phyloP scores from a whole-genome alignment of 2,888 invertebrate genomes.

The Drosophila neutralis region DNA sequence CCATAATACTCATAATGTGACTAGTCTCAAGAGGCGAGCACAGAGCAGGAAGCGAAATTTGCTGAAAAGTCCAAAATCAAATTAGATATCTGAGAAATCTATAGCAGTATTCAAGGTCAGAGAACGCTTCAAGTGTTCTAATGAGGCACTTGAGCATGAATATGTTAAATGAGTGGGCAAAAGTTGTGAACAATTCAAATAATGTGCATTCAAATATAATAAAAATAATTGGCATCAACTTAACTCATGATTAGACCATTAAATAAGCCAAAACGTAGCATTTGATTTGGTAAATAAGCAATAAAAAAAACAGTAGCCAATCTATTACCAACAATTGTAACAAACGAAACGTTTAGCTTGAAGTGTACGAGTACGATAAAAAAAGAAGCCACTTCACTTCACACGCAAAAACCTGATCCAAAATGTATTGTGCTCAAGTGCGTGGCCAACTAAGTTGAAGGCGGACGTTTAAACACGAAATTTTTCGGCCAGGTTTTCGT shows the following conservation, averaged over 20 bases:
- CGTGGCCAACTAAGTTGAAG: slow-evolving; percentile 51
- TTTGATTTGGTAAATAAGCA: slow-evolving; percentile 17
- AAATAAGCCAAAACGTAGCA: not conserved
- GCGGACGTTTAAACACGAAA: slow-evolving; percentile 49
- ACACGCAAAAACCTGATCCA: slow-evolving; percentile 63
- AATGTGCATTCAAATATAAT: slow-evolving; percentile 4
- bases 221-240: not conserved
- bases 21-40: slow-evolving; percentile 44
- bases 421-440: slow-evolving; percentile 64
- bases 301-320: slow-evolving; percentile 43
- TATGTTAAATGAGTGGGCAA: slow-evolving; percentile 38
- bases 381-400: slow-evolving; percentile 53
- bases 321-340: slow-evolving; percentile 32
- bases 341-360: slow-evolving; percentile 13
- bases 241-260: slow-evolving; percentile 4
- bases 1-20: slow-evolving; percentile 23
- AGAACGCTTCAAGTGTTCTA: slow-evolving; percentile 48
- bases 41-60: slow-evolving; percentile 63
- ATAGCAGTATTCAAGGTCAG: slow-evolving; percentile 60
- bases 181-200: slow-evolving; percentile 15
- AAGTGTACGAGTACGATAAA: slow-evolving; percentile 12
- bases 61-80: slow-evolving; percentile 13
- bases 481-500: slow-evolving; percentile 20
- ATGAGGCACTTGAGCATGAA: slow-evolving; percentile 43
- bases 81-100: slow-evolving; percentile 22